Conservation (phyloP, 2,113 vertebrate genomes). For the Riparia riparia region DNA sequence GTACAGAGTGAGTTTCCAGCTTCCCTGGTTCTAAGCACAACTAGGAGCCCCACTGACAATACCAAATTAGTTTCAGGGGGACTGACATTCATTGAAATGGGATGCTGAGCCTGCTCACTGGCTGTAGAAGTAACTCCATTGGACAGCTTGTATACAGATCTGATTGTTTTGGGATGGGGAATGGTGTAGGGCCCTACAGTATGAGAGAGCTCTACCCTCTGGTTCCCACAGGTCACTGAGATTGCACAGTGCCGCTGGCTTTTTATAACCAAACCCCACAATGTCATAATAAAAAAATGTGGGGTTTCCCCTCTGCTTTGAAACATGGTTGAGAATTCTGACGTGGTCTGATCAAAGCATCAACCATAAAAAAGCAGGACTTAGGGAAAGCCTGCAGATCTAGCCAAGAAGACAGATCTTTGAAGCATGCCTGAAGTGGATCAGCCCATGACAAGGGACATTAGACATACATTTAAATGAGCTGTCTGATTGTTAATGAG, state of each 20-base stretch:
- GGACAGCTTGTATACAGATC: background rate
- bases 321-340: background rate
- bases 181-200: background rate
- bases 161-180: background rate
- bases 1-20: background rate
- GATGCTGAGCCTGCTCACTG: background rate
- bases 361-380: background rate
- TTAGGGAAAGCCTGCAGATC: background rate
- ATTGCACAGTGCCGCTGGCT: background rate
- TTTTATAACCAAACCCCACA: background rate
- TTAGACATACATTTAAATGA: slow-evolving; percentile 53
- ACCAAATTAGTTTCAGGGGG: background rate
- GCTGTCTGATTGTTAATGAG: slow-evolving; percentile 23
- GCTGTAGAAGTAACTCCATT: background rate
- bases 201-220: background rate
- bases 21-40: background rate
- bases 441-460: slow-evolving; percentile 28
- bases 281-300: background rate
- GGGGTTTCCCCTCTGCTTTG: background rate
- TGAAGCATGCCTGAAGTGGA: slow-evolving; percentile 46
- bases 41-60: background rate
- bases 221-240: background rate
- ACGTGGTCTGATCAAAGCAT: slow-evolving; percentile 12
- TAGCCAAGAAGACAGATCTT: slow-evolving; percentile 5
- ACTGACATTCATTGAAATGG: background rate